Conservation (phyloP, 2,113 vertebrate species). For the Rhombomys opimus region DNA sequence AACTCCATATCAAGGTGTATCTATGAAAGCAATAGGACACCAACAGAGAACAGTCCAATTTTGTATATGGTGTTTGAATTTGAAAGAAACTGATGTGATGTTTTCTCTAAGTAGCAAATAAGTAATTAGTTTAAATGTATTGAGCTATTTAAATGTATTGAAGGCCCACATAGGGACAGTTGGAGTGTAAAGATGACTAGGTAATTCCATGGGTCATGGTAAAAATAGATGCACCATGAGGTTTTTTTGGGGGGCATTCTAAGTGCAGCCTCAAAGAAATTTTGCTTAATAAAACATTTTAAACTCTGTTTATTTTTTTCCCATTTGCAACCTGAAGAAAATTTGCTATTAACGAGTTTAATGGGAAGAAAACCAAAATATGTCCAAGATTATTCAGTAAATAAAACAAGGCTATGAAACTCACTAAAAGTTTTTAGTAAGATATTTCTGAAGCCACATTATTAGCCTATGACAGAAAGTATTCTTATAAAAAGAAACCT, state of each 20-base stretch:
- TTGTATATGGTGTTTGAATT: neutral
- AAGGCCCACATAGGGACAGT: neutral
- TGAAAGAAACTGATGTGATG: neutral
- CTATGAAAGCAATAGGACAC: neutral
- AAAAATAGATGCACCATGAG: neutral
- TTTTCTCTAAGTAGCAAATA: neutral
- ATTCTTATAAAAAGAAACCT: slow-evolving; percentile 3
- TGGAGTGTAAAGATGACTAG: neutral
- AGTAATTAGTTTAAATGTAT: neutral
- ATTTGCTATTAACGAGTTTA: neutral
- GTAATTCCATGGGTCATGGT: neutral
- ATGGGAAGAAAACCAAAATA: neutral
- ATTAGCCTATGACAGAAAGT: neutral
- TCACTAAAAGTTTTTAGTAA: neutral
- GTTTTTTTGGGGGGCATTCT: neutral
- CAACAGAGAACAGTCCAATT: slow-evolving; percentile 2
- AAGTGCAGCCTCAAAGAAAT: neutral
- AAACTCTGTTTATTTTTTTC: neutral
- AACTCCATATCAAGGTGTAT: slow-evolving; percentile 6
- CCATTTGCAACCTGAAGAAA: neutral
- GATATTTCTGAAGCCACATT: neutral
- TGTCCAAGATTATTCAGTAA: neutral
- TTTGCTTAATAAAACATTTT: neutral
- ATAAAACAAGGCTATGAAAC: neutral
- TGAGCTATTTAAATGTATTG: neutral